Conservation (phyloP, 2,797 vertebrate genomes). For the Bucorvus abyssinicus region DNA sequence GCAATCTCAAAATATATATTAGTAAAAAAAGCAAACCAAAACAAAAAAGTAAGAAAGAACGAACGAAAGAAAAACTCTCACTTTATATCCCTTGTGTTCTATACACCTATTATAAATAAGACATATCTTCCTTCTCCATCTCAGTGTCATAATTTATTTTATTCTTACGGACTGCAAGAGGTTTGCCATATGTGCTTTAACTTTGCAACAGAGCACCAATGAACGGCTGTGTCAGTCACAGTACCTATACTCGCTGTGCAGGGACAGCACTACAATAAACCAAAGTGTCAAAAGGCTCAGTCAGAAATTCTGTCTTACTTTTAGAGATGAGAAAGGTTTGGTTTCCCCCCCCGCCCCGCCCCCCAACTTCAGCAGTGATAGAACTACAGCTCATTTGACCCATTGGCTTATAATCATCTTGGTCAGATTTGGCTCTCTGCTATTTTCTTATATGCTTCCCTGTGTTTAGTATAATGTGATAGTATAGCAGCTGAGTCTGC, state of each 20-base stretch:
- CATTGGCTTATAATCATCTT: conserved; percentile 58
- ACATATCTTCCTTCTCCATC: conserved; percentile 77
- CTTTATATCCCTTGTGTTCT: conserved; percentile 87
- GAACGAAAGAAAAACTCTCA: conserved; percentile 71
- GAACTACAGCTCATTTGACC: conserved; percentile 73
- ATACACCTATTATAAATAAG: conserved; percentile 92
- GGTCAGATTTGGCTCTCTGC: conserved; percentile 76
- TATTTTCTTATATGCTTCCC: conserved; percentile 74
- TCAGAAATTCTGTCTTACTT: conserved; percentile 33
- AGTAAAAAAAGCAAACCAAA: conserved; percentile 72
- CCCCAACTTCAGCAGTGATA: conserved; percentile 32
- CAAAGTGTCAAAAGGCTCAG: conserved; percentile 65
- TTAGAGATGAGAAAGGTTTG: conserved; percentile 41
- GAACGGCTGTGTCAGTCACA: conserved; percentile 57
- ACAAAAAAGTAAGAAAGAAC: conserved; percentile 58
- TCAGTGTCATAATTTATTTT: conserved; percentile 75
- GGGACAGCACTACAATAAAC: conserved; percentile 62
- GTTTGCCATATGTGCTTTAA: conserved; percentile 83
- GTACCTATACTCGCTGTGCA: conserved; percentile 53
- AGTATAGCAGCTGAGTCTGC: conserved; percentile 87
- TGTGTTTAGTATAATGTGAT: conserved; percentile 76
- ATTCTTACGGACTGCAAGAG: conserved; percentile 71
- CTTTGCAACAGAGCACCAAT: conserved; percentile 78
- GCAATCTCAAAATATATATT: conserved; percentile 91
- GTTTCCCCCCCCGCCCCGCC: no score